Evolutionary conservation across 2,113 vertebrate genomes (phyloP).

Genomic region (Loxodonta africana): DNA sequence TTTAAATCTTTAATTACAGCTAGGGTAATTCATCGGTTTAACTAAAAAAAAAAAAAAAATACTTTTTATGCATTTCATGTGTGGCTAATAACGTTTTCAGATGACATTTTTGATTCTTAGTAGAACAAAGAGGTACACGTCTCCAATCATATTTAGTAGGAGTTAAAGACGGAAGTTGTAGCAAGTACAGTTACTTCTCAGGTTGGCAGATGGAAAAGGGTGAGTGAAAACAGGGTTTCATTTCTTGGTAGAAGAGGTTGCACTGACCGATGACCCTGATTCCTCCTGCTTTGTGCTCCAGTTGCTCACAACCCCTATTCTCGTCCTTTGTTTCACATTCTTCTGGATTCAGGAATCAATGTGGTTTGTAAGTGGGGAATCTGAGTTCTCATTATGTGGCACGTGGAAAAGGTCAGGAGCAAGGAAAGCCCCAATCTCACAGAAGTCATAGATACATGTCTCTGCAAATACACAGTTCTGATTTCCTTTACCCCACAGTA

Average conservation of each 20-base stretch:
- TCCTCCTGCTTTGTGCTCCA: neutral
- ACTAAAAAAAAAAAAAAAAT: neutral
- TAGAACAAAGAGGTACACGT: neutral
- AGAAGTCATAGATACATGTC: neutral
- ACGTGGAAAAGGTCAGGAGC: neutral
- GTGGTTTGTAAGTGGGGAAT: neutral
- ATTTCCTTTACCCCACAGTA: neutral
- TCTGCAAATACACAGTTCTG: neutral
- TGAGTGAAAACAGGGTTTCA: neutral
- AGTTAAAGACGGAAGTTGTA: neutral
- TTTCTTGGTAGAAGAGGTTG: neutral
- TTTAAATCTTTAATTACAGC: neutral
- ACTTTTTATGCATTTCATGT: neutral
- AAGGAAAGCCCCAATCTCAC: neutral
- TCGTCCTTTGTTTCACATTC: neutral
- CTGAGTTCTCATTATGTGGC: neutral
- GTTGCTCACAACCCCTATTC: neutral
- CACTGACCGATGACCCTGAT: neutral
- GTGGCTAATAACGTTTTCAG: neutral
- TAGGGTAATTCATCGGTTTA: constrained; percentile 2
- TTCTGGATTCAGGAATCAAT: neutral
- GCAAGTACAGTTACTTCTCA: neutral
- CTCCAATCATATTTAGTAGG: neutral
- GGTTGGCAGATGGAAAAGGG: neutral
- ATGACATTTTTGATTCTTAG: neutral